These are phyloP conservation scores for Hippoglossus hippoglossus DNA, from an alignment of 2,797 vertebrate species.

Conservation along the genomic window DNA sequence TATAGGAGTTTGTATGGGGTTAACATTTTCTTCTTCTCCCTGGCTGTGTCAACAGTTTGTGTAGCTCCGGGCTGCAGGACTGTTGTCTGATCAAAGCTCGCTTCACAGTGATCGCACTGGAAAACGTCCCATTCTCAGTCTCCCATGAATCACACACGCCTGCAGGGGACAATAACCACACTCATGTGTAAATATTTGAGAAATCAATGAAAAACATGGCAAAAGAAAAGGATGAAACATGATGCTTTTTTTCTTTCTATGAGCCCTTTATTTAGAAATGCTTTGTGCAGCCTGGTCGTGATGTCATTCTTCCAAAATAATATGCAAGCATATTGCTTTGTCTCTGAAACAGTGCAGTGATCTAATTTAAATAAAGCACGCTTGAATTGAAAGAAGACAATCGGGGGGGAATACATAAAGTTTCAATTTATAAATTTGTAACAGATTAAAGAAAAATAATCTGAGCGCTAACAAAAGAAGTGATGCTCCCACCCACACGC, in stretches of 20 bases:
- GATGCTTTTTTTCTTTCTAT: conserved; percentile 1
- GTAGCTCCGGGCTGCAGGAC: conserved; percentile 49
- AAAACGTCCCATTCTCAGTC: conserved; percentile 55
- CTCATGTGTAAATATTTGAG: conserved; percentile 55
- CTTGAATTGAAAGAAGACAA: conserved; percentile 29
- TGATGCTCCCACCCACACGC: background rate
- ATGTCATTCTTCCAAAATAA: conserved; percentile 3
- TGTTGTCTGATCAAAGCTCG: conserved; percentile 59
- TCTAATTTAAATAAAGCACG: conserved; percentile 17
- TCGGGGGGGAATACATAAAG: background rate
- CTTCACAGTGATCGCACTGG: conserved; percentile 39
- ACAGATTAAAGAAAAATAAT: background rate
- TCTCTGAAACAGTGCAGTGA: conserved; percentile 18
- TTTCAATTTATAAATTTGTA: conserved; percentile 10
- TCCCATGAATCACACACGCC: conserved; percentile 55
- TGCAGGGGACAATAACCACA: conserved; percentile 47
- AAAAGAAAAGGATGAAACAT: conserved; percentile 18
- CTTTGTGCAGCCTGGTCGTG: background rate
- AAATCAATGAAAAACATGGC: conserved; percentile 31
- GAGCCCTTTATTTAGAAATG: background rate
- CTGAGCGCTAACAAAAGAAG: background rate
- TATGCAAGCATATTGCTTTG: conserved; percentile 9
- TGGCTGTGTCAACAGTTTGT: conserved; percentile 27
- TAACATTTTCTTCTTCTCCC: background rate
- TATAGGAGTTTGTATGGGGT: conserved; percentile 14